Conservation (phyloP, 1,140 invertebrate species). For the Doryteuthis pealeii region DNA sequence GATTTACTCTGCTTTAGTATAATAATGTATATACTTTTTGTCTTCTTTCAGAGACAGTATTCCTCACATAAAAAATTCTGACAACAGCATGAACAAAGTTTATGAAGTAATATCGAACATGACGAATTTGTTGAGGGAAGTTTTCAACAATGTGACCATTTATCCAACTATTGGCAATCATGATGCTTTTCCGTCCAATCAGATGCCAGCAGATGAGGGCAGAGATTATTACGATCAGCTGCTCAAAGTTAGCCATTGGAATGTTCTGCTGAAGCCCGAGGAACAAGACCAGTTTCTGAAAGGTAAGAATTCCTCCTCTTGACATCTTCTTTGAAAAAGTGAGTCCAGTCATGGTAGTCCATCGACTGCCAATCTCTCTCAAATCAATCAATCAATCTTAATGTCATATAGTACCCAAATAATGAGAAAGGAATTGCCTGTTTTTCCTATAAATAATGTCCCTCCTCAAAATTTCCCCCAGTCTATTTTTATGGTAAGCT, state of each 20-base stretch:
- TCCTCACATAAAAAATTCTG: constrained; percentile 50
- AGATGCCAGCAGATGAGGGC: constrained; percentile 28
- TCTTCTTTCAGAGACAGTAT: constrained; percentile 54
- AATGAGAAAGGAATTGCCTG: no score
- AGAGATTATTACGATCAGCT: constrained; percentile 49
- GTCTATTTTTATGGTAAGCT: no score
- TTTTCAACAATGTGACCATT: constrained; percentile 53
- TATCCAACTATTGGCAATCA: constrained; percentile 61
- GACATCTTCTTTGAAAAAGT: no score
- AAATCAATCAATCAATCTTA: no score
- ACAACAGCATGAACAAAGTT: constrained; percentile 41
- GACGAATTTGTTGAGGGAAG: constrained; percentile 35
- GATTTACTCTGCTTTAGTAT: no score
- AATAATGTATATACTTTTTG: no score
- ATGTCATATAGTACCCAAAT: no score
- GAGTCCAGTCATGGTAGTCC: no score
- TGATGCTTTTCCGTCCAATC: constrained; percentile 53
- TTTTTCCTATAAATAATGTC: no score
- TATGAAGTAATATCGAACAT: constrained; percentile 47
- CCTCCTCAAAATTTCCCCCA: no score
- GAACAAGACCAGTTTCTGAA: constrained; percentile 33
- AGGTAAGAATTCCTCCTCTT: constrained; percentile 29
- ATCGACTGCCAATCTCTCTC: no score
- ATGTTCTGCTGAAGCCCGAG: constrained; percentile 25
- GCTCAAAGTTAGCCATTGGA: constrained; percentile 48